Conservation (phyloP, 1,140 invertebrate genomes). For the Scaptomyza hsui region DNA sequence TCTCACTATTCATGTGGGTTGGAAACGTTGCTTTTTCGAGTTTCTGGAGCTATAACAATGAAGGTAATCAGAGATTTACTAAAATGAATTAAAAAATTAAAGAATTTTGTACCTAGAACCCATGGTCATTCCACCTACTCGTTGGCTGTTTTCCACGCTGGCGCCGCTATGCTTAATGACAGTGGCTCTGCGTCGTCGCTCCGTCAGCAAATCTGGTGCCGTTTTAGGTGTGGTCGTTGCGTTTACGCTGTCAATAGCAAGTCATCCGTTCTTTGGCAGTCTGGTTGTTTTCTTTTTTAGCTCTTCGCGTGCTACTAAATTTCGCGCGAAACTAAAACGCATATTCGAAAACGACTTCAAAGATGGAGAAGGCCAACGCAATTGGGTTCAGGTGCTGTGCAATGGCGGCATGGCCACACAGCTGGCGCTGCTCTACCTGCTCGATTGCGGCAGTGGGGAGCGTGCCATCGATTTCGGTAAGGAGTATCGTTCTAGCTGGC, state of each 20-base stretch:
- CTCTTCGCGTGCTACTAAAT: slow-evolving; percentile 93
- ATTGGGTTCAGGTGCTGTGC: slow-evolving; percentile 96
- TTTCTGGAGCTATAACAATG: slow-evolving; percentile 85
- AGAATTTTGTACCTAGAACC: slow-evolving; percentile 85
- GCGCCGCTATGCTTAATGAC: slow-evolving; percentile 88
- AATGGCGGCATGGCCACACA: slow-evolving; percentile 94
- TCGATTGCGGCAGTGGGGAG: slow-evolving; percentile 92
- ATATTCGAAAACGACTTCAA: slow-evolving; percentile 92
- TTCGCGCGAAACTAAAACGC: slow-evolving; percentile 88
- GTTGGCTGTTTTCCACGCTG: slow-evolving; percentile 89
- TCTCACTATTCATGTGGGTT: slow-evolving; percentile 90
- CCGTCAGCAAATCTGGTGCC: slow-evolving; percentile 89
- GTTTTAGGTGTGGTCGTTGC: slow-evolving; percentile 90
- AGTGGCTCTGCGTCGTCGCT: slow-evolving; percentile 88
- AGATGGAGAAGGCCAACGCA: slow-evolving; percentile 91
- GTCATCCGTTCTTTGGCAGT: slow-evolving; percentile 90
- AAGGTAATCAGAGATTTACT: slow-evolving; percentile 85
- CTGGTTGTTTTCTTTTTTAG: slow-evolving; percentile 92
- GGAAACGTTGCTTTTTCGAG: slow-evolving; percentile 88
- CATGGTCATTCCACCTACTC: slow-evolving; percentile 88
- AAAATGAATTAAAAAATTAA: slow-evolving; percentile 22
- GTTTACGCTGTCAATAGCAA: slow-evolving; percentile 92
- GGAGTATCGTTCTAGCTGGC: slow-evolving; percentile 92
- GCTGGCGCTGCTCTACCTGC: slow-evolving; percentile 91
- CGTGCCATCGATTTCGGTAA: slow-evolving; percentile 90